Percentiles rank a stretch among this genome's conserved stretches.
Evolutionary conservation across 2,113 vertebrate genomes (phyloP).

Genomic region (Ailurus styani): DNA sequence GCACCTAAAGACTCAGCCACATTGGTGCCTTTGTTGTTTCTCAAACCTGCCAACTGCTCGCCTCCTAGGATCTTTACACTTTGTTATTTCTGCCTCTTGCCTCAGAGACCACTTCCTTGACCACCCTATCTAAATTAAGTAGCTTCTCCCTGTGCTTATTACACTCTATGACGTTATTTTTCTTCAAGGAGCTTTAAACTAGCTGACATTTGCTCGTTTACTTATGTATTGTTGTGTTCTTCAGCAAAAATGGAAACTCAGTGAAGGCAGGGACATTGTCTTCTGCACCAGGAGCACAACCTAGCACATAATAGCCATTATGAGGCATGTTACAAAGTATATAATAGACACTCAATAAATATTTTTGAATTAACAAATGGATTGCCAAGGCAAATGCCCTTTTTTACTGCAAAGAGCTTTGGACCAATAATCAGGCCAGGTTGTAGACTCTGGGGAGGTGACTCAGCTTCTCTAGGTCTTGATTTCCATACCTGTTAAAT

Average conservation of each 20-base stretch:
- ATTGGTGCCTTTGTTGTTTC: background rate
- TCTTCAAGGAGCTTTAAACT: conserved; percentile 4
- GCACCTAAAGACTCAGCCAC: background rate
- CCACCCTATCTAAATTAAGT: background rate
- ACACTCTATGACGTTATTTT: background rate
- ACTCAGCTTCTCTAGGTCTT: conserved; percentile 17
- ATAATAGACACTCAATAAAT: background rate
- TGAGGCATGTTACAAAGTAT: background rate
- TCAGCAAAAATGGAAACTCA: background rate
- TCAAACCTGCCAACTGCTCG: background rate
- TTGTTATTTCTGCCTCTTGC: background rate
- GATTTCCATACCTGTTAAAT: background rate
- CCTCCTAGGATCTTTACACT: background rate
- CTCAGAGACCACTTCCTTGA: background rate
- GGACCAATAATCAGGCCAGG: background rate
- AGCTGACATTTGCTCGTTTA: background rate
- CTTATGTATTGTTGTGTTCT: background rate
- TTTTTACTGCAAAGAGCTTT: background rate
- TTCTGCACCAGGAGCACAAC: background rate
- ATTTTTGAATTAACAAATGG: background rate
- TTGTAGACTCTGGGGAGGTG: background rate
- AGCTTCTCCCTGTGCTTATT: background rate
- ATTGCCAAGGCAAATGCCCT: background rate
- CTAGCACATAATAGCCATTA: background rate
- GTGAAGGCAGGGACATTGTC: background rate